These are phyloP conservation scores for Falco rusticolus DNA, from an alignment of 2,797 vertebrate genomes.

Conservation along the genomic window DNA sequence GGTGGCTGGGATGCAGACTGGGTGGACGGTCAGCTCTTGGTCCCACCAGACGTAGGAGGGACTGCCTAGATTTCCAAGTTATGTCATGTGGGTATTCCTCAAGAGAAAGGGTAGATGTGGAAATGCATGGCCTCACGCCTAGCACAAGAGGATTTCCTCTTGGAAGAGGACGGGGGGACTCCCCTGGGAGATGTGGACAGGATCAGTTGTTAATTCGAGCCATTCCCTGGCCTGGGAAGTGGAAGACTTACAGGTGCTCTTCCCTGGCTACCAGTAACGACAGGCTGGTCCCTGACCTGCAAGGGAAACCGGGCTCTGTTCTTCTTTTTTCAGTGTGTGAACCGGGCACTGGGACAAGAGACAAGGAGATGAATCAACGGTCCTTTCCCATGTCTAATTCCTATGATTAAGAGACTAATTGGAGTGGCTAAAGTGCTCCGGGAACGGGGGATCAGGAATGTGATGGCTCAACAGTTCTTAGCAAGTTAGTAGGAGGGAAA, in stretches of 20 bases:
- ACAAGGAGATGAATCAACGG: constrained; percentile 25
- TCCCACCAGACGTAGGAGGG: background rate
- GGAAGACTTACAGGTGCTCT: background rate
- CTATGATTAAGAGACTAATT: constrained; percentile 48
- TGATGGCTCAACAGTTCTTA: constrained; percentile 29
- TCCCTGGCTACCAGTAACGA: background rate
- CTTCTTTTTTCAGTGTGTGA: background rate
- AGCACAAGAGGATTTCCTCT: constrained; percentile 22
- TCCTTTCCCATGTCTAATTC: constrained; percentile 44
- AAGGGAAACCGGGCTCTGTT: background rate
- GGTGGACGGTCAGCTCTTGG: background rate
- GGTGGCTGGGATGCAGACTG: background rate
- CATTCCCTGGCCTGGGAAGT: background rate
- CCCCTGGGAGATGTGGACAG: background rate
- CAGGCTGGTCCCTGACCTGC: background rate
- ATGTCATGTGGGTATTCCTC: background rate
- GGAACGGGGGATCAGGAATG: constrained; percentile 9
- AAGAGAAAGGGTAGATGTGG: background rate
- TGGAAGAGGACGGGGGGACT: background rate
- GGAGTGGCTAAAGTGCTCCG: background rate
- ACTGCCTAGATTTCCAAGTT: background rate
- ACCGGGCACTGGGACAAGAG: background rate
- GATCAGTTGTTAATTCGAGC: background rate
- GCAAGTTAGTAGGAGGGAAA: background rate
- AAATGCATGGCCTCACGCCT: background rate